Conservation (phyloP, 2,797 vertebrate species). For the Gephyroberyx darwinii region DNA sequence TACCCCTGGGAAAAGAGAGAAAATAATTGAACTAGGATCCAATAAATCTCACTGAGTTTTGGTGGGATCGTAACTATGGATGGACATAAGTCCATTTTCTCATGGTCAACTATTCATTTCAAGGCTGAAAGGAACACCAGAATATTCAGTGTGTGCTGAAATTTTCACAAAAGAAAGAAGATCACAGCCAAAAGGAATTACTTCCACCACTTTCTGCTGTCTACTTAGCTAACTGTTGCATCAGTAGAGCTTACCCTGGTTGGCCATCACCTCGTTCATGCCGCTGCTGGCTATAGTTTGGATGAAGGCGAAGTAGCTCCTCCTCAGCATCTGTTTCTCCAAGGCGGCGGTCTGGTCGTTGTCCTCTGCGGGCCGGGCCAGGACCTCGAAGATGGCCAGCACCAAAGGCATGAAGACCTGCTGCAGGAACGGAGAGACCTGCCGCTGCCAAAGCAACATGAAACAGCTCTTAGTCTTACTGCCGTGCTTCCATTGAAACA, state of each 20-base stretch:
- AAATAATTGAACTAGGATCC: neutral
- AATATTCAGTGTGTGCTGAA: too few species aligned
- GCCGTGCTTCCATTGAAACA: too few species aligned
- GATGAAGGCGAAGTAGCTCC: slow-evolving; percentile 97
- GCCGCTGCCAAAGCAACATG: slow-evolving; percentile 78
- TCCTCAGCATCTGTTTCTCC: slow-evolving; percentile 95
- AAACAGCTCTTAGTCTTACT: neutral
- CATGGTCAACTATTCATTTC: too few species aligned
- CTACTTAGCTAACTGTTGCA: too few species aligned
- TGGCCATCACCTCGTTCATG: slow-evolving; percentile 96
- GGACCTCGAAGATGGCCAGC: slow-evolving; percentile 92
- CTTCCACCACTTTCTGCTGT: too few species aligned
- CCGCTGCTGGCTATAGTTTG: slow-evolving; percentile 93
- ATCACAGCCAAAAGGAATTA: too few species aligned
- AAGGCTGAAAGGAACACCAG: too few species aligned
- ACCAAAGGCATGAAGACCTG: slow-evolving; percentile 98
- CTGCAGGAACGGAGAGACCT: slow-evolving; percentile 96
- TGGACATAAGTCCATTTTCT: too few species aligned
- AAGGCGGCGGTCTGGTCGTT: slow-evolving; percentile 96
- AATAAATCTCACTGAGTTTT: too few species aligned
- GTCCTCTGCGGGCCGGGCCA: slow-evolving; percentile 93
- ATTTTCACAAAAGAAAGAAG: too few species aligned
- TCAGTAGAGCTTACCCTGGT: slow-evolving; percentile 84
- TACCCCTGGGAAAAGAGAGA: slow-evolving; percentile 79
- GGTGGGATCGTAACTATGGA: too few species aligned